Evolutionary conservation across 37 sponge, comb jelly and placozoan genomes (phyloP), one percentile per base, ranked within the genome.

Genomic region (Beroe forskalii): DNA sequence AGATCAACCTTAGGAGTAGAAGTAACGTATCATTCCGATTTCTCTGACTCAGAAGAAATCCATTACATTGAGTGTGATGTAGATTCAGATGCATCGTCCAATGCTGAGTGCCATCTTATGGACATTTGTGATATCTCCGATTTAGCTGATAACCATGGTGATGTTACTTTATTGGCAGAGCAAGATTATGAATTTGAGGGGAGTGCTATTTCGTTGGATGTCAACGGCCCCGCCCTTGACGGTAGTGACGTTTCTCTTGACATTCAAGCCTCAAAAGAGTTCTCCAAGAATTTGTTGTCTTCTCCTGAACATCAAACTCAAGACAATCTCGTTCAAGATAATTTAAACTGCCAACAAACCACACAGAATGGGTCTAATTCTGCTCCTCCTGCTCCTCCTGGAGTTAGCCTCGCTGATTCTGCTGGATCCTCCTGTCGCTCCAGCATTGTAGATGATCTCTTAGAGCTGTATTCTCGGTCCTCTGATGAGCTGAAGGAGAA

Each of bases 1-100:
- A 41, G 86, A 25, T 43, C 38, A 4, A 80, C 86, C 4, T 25
- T 80, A 37, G 86, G 86, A 25, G 35, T 80, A 30, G 86, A 80
- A 6, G 86, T 80, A 17, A 80, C 86, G 2, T 80, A 80, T 44
- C 86, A 80, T 48, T 80, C 86, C 2, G 86, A 80, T 25, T 9
- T 33, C 14, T 80, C 86, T 23, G 86, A 80, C 40, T 24, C 86
- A 38, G 86, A 80, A 25, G 44, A 80, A 3, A 80, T 80, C 28
- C 86, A 80, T 43, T 80, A 80, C 27, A 27, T 27, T 42, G 86
- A 80, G 48, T 80, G 86, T 80, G 86, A 80, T 6, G n/a, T 80
- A 23, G 6, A 6, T 12, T 6, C 6, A 17, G 6, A 6, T 12
- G 6, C 55, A 12, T 48, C 55, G 12, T 17, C 12, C 55, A 48